Percentiles rank a stretch among this genome's conserved stretches.
Evolutionary conservation across 1,140 invertebrate genomes (phyloP).

Genomic region (Campoletis sonorensis): DNA sequence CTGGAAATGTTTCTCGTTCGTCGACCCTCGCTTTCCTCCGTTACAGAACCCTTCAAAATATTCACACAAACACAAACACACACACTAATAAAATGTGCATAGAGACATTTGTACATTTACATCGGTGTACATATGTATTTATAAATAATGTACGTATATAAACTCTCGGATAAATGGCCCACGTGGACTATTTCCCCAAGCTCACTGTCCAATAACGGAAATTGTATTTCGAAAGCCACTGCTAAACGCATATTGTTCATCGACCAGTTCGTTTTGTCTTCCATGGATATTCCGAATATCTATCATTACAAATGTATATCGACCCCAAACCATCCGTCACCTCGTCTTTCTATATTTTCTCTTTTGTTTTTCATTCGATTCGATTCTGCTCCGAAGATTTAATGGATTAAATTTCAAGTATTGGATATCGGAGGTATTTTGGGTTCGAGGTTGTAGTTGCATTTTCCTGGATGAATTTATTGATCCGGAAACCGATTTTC

Average conservation of each 20-base stretch:
- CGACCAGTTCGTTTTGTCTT: background rate
- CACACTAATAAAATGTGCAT: background rate
- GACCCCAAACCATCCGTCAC: too few species aligned
- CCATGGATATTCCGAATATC: background rate
- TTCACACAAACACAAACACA: too few species aligned
- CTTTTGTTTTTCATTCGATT: background rate
- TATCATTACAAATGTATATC: background rate
- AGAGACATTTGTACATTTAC: too few species aligned
- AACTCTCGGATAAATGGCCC: background rate
- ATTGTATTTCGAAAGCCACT: background rate
- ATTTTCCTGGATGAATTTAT: too few species aligned
- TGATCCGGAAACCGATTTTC: too few species aligned
- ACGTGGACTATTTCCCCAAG: background rate
- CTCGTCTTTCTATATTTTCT: too few species aligned
- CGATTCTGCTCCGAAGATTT: background rate
- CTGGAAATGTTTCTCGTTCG: background rate
- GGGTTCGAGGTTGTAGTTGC: too few species aligned
- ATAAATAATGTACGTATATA: background rate
- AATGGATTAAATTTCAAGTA: too few species aligned
- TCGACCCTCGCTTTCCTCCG: background rate
- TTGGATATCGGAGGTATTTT: too few species aligned
- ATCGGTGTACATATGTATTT: background rate
- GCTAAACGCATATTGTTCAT: background rate
- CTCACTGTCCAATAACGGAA: constrained; percentile 15
- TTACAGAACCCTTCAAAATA: background rate